A percentile compares a stretch with the other conserved stretches of the same genome.
phyloP scores from a whole-genome alignment of 1,140 invertebrate genomes.

The Caenorhabditis brenneri region DNA sequence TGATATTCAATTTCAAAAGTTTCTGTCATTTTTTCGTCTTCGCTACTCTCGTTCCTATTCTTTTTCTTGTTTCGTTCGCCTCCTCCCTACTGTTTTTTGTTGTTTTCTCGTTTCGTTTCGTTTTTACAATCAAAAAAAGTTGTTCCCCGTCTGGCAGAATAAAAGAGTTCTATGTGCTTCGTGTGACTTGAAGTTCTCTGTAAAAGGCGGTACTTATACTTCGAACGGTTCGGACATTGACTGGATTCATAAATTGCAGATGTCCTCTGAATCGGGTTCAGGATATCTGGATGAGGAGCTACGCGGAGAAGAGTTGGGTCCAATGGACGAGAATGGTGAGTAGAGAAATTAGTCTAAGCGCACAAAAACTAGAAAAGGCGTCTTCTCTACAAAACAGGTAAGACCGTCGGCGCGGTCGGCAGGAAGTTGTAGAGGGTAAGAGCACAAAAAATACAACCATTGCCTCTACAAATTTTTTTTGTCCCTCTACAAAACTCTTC shows the following conservation, averaged over 20 bases:
- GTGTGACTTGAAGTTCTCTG: too few relatives aligned
- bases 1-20: conserved; percentile 57
- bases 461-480: background rate
- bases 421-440: too few relatives aligned
- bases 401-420: too few relatives aligned
- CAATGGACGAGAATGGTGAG: conserved; percentile 1
- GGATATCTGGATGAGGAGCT: background rate
- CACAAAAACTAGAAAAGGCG: background rate
- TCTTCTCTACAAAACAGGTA: too few relatives aligned
- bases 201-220: too few relatives aligned
- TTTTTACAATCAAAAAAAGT: background rate
- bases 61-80: background rate
- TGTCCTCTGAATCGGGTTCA: background rate
- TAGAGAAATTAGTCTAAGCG: background rate
- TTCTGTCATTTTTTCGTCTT: background rate
- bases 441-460: too few relatives aligned
- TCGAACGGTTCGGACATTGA: too few relatives aligned
- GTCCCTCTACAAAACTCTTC: conserved; percentile 37
- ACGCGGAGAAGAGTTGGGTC: background rate
- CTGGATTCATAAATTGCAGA: background rate
- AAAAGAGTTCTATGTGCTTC: conserved; percentile 29
- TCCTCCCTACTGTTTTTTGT: background rate
- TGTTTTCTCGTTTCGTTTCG: background rate
- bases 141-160: background rate
- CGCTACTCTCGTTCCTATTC: too few relatives aligned